Conservation (phyloP, 1,140 invertebrate genomes). For the Pantala flavescens region DNA sequence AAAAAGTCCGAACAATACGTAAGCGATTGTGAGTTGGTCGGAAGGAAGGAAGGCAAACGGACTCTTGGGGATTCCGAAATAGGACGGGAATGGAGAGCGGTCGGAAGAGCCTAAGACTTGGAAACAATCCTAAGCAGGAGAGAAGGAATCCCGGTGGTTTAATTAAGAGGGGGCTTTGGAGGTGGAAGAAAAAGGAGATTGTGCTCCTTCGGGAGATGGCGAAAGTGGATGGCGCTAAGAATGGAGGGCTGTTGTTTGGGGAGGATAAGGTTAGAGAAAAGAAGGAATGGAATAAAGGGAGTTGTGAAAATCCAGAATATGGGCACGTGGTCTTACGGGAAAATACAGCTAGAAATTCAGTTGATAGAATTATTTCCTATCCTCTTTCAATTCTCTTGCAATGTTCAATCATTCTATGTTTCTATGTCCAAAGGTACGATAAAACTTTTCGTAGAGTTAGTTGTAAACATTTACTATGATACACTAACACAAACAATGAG, state of each 20-base stretch:
- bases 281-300: not conserved
- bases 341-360: too few species aligned
- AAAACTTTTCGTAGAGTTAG: too few species aligned
- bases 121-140: conserved; percentile 4
- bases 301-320: not conserved
- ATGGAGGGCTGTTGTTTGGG: not conserved
- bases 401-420: too few species aligned
- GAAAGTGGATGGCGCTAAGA: not conserved
- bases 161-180: not conserved
- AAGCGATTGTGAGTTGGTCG: not conserved
- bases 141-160: not conserved
- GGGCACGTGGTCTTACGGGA: not conserved
- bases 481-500: too few species aligned
- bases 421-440: too few species aligned
- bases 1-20: too few species aligned
- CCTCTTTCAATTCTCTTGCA: too few species aligned
- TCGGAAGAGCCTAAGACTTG: not conserved
- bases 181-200: conserved; percentile 5
- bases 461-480: too few species aligned
- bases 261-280: not conserved
- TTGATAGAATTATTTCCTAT: too few species aligned
- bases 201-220: not conserved
- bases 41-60: not conserved
- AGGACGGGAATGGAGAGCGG: not conserved
- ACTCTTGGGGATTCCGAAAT: not conserved